Conservation (phyloP, 64 coral and sea anemone genomes). For the Trachythela sp. region DNA sequence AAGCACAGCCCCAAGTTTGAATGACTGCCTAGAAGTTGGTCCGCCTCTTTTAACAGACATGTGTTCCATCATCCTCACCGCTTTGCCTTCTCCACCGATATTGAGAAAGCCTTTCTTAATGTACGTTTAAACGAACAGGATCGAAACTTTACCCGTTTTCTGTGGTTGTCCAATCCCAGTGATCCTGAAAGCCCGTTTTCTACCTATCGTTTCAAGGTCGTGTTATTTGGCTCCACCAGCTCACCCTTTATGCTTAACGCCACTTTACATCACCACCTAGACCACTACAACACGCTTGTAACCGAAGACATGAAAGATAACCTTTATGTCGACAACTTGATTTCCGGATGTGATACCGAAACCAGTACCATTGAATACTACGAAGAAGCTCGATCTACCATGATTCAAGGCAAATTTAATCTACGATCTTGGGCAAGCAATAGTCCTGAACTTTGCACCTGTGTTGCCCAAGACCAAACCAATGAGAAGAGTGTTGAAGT, state of each 20-base stretch:
- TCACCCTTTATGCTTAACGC: neutral
- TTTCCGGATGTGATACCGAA: neutral
- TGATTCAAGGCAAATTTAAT: neutral
- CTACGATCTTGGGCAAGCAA: neutral
- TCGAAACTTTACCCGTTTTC: neutral
- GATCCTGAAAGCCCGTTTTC: neutral
- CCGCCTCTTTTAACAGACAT: neutral
- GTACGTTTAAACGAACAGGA: neutral
- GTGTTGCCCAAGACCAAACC: neutral
- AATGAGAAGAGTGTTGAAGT: neutral
- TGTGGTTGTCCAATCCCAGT: neutral
- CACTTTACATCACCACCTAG: neutral
- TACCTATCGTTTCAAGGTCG: neutral
- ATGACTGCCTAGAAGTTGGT: neutral
- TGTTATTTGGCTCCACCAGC: neutral
- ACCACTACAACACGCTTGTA: neutral
- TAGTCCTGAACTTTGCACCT: neutral
- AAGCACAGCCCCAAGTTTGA: neutral
- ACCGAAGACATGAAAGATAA: neutral
- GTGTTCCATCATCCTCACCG: neutral
- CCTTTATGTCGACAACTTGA: neutral
- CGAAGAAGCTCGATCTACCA: neutral
- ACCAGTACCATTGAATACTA: neutral
- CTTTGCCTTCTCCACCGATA: neutral
- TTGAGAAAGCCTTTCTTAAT: neutral